Conservation (phyloP, 1,140 invertebrate genomes). For the Homarus americanus region DNA sequence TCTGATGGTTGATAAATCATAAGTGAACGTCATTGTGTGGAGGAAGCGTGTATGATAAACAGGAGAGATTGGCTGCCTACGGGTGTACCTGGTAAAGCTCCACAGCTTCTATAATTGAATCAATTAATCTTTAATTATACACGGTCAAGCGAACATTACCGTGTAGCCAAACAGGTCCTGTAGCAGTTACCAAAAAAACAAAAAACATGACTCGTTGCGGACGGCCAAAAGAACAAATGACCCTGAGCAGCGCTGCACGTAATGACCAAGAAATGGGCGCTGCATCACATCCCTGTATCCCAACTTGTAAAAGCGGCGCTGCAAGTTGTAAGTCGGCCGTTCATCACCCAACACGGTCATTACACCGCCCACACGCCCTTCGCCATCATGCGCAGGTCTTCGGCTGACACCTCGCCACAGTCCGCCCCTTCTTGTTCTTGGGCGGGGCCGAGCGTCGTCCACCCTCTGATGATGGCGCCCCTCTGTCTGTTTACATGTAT, state of each 20-base stretch:
- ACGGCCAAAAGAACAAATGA: too few relatives aligned
- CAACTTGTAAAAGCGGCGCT: neutral
- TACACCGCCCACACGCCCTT: neutral
- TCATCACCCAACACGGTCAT: neutral
- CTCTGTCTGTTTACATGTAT: too few relatives aligned
- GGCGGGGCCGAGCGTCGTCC: too few relatives aligned
- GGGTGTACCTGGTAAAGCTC: neutral
- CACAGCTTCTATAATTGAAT: neutral
- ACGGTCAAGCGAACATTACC: neutral
- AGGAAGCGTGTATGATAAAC: neutral
- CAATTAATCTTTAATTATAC: neutral
- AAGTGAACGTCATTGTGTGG: too few relatives aligned
- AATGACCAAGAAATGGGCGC: neutral
- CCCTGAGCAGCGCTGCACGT: too few relatives aligned
- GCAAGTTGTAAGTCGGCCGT: neutral
- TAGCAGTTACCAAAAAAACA: neutral
- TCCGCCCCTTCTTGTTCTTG: neutral
- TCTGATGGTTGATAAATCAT: too few relatives aligned
- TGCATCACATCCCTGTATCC: neutral
- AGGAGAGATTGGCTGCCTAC: neutral
- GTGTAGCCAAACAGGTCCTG: neutral
- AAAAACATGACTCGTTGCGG: too few relatives aligned
- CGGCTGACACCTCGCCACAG: too few relatives aligned
- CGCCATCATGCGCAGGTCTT: too few relatives aligned
- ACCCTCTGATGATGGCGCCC: too few relatives aligned